Base-by-base conservation (phyloP, 2,113 vertebrate species). In the Clarias magur region DNA sequence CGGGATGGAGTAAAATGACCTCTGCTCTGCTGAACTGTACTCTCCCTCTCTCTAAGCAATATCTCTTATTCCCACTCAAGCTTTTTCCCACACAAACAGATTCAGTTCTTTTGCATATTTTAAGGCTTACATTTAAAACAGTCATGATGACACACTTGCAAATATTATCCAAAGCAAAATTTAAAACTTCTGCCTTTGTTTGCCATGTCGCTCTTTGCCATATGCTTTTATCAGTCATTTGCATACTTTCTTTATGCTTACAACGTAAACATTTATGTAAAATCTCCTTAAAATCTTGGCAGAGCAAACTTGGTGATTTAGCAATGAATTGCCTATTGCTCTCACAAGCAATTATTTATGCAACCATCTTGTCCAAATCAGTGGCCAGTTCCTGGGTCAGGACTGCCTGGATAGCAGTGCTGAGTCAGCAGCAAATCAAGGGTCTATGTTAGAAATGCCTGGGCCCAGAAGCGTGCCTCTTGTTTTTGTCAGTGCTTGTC, bases 11-110 rank as follows among this genome's bases (percentile, higher is more conserved):
- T 13, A 80, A 81, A 9, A 84, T 86, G 92, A 94, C 93, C 94
- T 95, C 92, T 94, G 92, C 92, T 94, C 93, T 91, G 92, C 93
- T 95, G 93, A 95, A 94, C 95, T 94, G 87, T 59, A 84, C 85
- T 87, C 57, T n/a, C 60, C 65, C 80, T 42, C 80, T 65, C 82
- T 70, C 42, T 83, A 68, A 79, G 80, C 80, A 65, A 73, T 73
- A 81, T 68, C 59, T 62, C 63, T 82, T 80, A 76, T 60, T 30
- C 54, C 19, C 68, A 81, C 72, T 42, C 59, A 67, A 80, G 76
- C 82, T 34, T 68, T 62, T 30, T 48, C 48, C 48, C 65, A 78
- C 84, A 85, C 48, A 67, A 48, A 23, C 42, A 54, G 25, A 54
- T 68, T 19, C 42, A n/a, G 25, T 62, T 12, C 34, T 15, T 79